Percentiles rank a stretch among this genome's conserved stretches.
These are phyloP conservation scores for Manacus vitellinus DNA, from an alignment of 2,113 vertebrate species.

Conservation along the genomic window DNA sequence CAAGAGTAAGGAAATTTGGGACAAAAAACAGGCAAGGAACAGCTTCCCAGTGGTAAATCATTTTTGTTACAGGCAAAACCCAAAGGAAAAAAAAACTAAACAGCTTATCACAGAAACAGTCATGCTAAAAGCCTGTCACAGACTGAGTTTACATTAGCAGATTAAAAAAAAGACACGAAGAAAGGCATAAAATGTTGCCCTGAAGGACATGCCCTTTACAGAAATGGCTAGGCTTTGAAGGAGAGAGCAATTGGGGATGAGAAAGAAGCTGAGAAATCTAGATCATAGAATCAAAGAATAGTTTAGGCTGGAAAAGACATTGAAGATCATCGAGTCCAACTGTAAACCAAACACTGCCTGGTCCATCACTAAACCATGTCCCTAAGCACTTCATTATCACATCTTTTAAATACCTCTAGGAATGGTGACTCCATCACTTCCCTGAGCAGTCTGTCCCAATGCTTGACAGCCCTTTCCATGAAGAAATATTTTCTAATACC, in stretches of 20 bases:
- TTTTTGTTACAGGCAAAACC: background rate
- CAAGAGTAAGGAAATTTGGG: background rate
- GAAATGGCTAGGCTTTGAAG: background rate
- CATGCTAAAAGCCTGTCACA: conserved; percentile 14
- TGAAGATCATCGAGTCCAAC: background rate
- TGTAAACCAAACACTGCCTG: background rate
- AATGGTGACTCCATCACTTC: background rate
- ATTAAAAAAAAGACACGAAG: conserved; percentile 3
- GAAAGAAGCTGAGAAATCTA: background rate
- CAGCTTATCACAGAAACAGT: background rate
- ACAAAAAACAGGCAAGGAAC: conserved; percentile 5
- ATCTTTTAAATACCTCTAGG: background rate
- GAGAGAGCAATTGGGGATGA: background rate
- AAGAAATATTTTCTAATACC: background rate
- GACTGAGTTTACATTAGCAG: background rate
- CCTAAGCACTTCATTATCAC: background rate
- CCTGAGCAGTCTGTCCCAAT: background rate
- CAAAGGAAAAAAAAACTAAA: conserved; percentile 9
- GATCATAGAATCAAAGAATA: background rate
- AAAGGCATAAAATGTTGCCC: background rate
- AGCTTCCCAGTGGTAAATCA: background rate
- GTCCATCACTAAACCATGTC: background rate
- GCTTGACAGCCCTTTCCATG: background rate
- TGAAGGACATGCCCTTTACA: background rate
- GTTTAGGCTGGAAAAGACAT: background rate